Conservation (phyloP, 2,113 vertebrate genomes). For the Equus quagga region DNA sequence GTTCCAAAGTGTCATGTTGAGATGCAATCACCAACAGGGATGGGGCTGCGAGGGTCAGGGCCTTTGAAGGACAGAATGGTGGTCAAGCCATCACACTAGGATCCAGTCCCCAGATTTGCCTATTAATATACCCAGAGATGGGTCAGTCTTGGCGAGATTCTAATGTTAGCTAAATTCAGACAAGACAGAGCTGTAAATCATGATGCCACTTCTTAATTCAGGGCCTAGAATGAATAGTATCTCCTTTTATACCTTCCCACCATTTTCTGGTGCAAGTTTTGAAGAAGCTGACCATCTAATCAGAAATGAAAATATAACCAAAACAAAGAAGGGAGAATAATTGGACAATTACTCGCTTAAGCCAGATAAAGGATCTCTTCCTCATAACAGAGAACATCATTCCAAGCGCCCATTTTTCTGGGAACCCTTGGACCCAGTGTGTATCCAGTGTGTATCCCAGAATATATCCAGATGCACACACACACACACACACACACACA, state of each 20-base stretch:
- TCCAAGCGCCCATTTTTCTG: neutral
- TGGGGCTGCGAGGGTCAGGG: no score
- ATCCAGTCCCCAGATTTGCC: neutral
- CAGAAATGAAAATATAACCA: conserved; percentile 15
- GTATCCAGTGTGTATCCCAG: neutral
- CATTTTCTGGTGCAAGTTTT: neutral
- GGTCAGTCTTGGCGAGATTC: neutral
- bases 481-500: neutral
- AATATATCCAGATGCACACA: neutral
- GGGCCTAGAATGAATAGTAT: neutral
- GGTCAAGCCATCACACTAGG: neutral
- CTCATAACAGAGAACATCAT: neutral
- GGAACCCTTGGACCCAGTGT: neutral
- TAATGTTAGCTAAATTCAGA: neutral
- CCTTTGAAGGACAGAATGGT: neutral
- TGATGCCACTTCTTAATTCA: neutral
- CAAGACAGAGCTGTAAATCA: neutral
- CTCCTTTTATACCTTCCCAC: neutral
- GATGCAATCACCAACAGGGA: neutral
- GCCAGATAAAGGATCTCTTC: neutral
- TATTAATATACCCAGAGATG: neutral
- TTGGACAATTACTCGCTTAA: neutral
- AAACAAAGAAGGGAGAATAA: neutral
- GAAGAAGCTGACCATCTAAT: neutral
- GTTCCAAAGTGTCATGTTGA: neutral